These are phyloP conservation scores for Halesus radiatus DNA, from an alignment of 1,140 invertebrate genomes.

Conservation along the genomic window DNA sequence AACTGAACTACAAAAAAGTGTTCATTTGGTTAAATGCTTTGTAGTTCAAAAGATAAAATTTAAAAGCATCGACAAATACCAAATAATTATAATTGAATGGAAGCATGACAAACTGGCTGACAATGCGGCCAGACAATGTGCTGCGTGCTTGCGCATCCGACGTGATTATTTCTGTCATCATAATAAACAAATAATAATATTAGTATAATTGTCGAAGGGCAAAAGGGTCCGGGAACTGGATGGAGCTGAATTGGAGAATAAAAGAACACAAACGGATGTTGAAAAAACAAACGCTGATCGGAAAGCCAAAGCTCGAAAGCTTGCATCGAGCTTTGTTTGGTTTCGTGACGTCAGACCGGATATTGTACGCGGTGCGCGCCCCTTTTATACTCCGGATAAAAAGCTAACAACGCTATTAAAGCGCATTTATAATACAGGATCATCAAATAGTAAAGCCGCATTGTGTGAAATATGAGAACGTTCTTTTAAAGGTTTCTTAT, in stretches of 20 bases:
- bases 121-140: constrained; percentile 15
- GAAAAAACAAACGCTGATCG: constrained; percentile 47
- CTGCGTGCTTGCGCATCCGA: constrained; percentile 42
- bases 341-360: constrained; percentile 48
- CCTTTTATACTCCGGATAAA: constrained; percentile 22
- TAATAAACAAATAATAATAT: constrained; percentile 50
- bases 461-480: constrained; percentile 23
- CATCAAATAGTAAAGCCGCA: background rate
- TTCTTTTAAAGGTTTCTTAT: background rate
- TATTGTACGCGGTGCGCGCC: constrained; percentile 42
- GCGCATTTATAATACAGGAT: constrained; percentile 27
- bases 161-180: constrained; percentile 49
- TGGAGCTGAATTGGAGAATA: constrained; percentile 46
- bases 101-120: background rate
- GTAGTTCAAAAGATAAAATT: background rate
- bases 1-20: too few species aligned
- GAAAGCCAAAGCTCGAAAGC: constrained; percentile 6
- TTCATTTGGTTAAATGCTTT: background rate
- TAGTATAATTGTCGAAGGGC: constrained; percentile 39
- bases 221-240: background rate
- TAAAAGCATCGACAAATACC: background rate
- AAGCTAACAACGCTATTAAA: constrained; percentile 50
- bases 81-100: background rate
- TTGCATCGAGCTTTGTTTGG: constrained; percentile 43
- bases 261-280: constrained; percentile 54